Percentiles rank a stretch among this genome's conserved stretches.
phyloP scores from a whole-genome alignment of 2,797 vertebrate genomes.

The Poecilia velifera region DNA sequence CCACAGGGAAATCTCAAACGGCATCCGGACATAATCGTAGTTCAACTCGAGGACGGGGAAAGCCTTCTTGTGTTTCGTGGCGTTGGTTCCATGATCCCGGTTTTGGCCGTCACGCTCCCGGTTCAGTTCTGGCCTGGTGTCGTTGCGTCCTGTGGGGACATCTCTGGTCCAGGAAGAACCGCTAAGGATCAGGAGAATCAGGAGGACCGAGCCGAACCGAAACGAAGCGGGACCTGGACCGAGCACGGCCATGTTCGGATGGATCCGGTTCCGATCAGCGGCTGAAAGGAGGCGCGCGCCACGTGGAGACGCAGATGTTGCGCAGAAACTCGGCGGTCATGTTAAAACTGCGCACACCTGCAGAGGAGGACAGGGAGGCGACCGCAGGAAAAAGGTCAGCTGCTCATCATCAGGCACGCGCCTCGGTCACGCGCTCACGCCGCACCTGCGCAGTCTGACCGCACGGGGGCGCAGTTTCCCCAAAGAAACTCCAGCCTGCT shows the following conservation, averaged over 20 bases:
- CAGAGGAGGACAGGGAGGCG: background rate
- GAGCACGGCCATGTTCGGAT: slow-evolving; percentile 51
- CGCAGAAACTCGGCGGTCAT: slow-evolving; percentile 38
- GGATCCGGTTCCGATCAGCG: slow-evolving; percentile 2
- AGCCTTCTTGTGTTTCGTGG: slow-evolving; percentile 39
- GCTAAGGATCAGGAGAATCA: slow-evolving; percentile 27
- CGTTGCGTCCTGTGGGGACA: slow-evolving; percentile 22
- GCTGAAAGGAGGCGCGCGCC: slow-evolving; percentile 30
- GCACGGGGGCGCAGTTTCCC: background rate
- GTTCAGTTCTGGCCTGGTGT: background rate
- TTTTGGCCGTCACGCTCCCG: slow-evolving; percentile 1
- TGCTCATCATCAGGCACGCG: background rate
- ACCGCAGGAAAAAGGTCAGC: background rate
- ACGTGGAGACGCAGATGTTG: slow-evolving; percentile 47
- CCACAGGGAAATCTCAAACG: slow-evolving; percentile 94
- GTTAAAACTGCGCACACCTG: slow-evolving; percentile 21
- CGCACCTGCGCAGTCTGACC: background rate
- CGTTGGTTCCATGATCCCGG: background rate
- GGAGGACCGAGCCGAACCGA: background rate
- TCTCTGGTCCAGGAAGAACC: slow-evolving; percentile 30
- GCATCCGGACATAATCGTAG: slow-evolving; percentile 81
- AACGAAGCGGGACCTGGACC: background rate
- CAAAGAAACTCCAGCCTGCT: background rate
- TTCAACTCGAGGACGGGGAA: slow-evolving; percentile 90
- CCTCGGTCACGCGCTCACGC: background rate